Percentiles rank a stretch among this genome's conserved stretches.
These are phyloP conservation scores for Hylyphantes graminicola DNA, from an alignment of 1,140 invertebrate genomes.

Conservation along the genomic window DNA sequence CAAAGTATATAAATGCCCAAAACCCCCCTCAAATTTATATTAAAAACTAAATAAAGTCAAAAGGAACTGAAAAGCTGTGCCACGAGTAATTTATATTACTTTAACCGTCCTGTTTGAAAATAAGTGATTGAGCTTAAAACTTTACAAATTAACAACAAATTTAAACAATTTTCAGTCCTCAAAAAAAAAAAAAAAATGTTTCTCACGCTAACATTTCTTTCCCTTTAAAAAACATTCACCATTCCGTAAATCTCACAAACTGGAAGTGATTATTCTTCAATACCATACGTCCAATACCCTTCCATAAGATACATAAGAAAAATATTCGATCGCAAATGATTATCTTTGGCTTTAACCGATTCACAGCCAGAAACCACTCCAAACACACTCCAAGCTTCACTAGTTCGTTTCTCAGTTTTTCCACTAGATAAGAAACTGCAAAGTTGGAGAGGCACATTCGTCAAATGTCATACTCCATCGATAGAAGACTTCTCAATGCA, in stretches of 20 bases:
- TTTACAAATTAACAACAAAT: background rate
- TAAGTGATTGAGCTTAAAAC: too few species aligned
- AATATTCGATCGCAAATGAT: background rate
- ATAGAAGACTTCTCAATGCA: constrained; percentile 1
- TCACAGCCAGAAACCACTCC: background rate
- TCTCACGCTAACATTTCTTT: background rate
- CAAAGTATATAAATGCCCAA: too few species aligned
- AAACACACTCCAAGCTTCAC: background rate
- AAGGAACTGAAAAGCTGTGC: too few species aligned
- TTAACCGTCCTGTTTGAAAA: background rate
- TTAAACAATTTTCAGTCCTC: background rate
- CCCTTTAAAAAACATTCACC: background rate
- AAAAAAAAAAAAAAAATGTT: background rate
- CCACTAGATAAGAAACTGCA: constrained; percentile 14
- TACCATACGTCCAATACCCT: background rate
- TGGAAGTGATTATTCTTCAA: background rate
- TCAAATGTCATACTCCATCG: constrained; percentile 27
- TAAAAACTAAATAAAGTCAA: too few species aligned
- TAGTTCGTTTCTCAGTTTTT: constrained; percentile 3
- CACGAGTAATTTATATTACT: too few species aligned
- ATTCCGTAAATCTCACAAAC: background rate
- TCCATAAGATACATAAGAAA: background rate
- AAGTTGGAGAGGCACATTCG: constrained; percentile 13
- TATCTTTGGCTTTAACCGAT: background rate
- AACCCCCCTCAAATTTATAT: too few species aligned